Base-by-base conservation (phyloP, 2,797 vertebrate species). In the Ara ararauna region DNA sequence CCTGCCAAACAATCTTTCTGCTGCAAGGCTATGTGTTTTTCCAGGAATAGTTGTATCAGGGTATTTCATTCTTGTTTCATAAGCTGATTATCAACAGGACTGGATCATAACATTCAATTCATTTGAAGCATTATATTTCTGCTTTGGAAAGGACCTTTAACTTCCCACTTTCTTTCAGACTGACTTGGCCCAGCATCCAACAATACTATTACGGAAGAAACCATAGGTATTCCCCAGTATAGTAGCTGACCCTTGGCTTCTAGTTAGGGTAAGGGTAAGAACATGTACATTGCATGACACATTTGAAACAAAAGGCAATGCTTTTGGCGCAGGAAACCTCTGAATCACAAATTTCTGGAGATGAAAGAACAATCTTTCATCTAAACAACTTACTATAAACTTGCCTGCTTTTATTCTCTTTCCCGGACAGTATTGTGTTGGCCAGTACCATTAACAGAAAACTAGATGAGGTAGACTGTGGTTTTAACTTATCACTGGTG, bases 1-100 rank as follows among this genome's bases (percentile, higher is more conserved):
- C 92, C 82, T 96, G 85, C 92, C 95, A 97, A 96, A 93, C 94
- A 94, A 34, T 54, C 23, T 91, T 96, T 60, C 84, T 96, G 70
- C 90, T 93, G 90, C 53, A 67, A 95, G 91, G 94, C 20, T 56
- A 32, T 38, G 27, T 53, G 86, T 90, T 95, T 94, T 95, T 93
- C 73, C 42, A 18, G 60, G 50, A 91, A 67, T 51, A 90, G 83
- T 83, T 89, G 32, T 74, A 83, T 53, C 45, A 72, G 71, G 87
- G 40, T 70, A 65, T 94, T 97, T 81, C 56, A 56, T 93, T 97
- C 58, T 85, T 92, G 66, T 87, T 85, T 72, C 86, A 83, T 95
- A 96, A 96, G 56, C 47, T 92, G 85, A 56, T 93, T 96, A 87
- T 84, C 76, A 96, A 85, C 79, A 89, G 68, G 13, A 82, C 23